Evolutionary conservation across 2,113 vertebrate species (phyloP), one percentile per base, ranked within the genome.

Genomic region (Bolborhynchus lineola): DNA sequence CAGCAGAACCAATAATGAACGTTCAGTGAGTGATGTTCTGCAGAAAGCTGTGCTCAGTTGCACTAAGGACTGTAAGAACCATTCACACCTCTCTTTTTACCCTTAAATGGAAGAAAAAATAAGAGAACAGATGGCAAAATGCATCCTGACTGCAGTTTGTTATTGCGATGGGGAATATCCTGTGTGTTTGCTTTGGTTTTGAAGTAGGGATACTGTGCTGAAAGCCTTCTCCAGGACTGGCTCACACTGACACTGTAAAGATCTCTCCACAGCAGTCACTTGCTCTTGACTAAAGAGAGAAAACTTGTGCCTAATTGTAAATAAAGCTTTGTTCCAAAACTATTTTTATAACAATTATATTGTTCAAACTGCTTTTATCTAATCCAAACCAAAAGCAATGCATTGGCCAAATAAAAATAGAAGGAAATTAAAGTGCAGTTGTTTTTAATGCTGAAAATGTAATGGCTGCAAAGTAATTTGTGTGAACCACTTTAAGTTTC

Each of bases 1-100:
- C 3, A 35, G 10, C 29, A 47, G 5, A 12, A 31, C 0, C 65
- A 29, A 7, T n/a, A 6, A 8, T 5, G 3, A 37, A 33, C 0
- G 13, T 47, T 31, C 41, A 4, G 0, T 2, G 71, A 2, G 7
- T 3, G 49, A 24, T 23, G 33, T 3, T 7, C 42, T 7, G 46
- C 70, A 21, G 63, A 28, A 24, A 23, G 37, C 24, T 7, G 5
- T 2, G 5, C 13, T 11, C 29, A 2, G 31, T 31, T 28, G 64
- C 52, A 25, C 26, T 31, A 6, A 14, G 1, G 28, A 3, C 75
- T 64, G 14, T 10, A 33, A 47, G 37, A 47, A 29, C 13, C 23
- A 6, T 15, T 67, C 21, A 2, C 13, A 28, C 4, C 2, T 21
- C 18, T 11, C 7, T 25, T 53, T 76, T 39, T 11, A 50, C 7